Base-by-base conservation (phyloP, 1,140 invertebrate species). In the Meteorus sp. region DNA sequence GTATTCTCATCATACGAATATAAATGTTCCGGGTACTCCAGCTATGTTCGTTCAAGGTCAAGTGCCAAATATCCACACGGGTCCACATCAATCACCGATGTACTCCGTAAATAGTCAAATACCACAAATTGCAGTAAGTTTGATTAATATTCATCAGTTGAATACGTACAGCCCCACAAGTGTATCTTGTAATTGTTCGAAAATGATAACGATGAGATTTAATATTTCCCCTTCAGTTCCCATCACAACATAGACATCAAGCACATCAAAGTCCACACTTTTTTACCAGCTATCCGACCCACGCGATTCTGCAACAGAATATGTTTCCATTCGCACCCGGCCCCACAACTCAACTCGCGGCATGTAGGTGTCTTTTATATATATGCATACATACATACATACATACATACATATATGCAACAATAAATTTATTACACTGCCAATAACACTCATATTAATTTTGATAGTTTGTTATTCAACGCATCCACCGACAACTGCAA, bases 231-330 rank as follows among this genome's bases (percentile, higher is more conserved):
- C 73, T 73, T 57, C 58, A 78, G 75, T 78, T 68, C 53, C 37
- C 70, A 29, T 63, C 61, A 50, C 74, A 68, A n/a, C 70, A 71
- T 23, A 59, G 74, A 11, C 75, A 76, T 59, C 76, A 72, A 31
- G 50, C 68, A 0, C 72, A 77, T 64, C 71, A 73, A 56, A 69
- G 65, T 57, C 71, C 70, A 6, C 61, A 65, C 23, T 73, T 43
- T 56, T 74, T 67, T 35, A 63, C 63, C n/a, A 53, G 65, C 0
- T 72, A 68, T 56, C 68, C 59, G 51, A 31, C 65, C 9, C 59
- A 66, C 27, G 25, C 65, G 3, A 17, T 69, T 9, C 11, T 74
- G 45, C 48, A 61, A 39, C 44, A 60, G 22, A 70, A 64, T 64
- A 50, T 74, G 51, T 69, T 61, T 53, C 61, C 58, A 62, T 73